These are phyloP conservation scores for Cyprinodon variegatus DNA, from an alignment of 2,113 vertebrate species.

Conservation along the genomic window DNA sequence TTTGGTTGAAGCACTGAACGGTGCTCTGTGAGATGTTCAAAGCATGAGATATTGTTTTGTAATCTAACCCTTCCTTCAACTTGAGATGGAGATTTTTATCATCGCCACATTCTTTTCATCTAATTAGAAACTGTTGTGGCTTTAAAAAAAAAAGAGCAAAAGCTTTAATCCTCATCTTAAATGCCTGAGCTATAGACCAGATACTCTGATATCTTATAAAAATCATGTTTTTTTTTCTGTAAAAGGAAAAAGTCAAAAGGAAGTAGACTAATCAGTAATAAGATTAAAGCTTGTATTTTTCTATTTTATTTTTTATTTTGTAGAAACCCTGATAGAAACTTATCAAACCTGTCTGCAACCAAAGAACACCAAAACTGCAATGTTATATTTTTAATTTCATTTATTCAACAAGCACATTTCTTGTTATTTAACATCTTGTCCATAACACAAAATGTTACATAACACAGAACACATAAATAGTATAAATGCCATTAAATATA, in stretches of 20 bases:
- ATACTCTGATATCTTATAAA: not conserved
- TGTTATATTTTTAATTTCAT: constrained; percentile 23
- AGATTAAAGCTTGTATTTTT: not conserved
- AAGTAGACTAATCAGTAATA: not conserved
- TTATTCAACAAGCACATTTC: constrained; percentile 20
- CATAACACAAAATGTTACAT: not conserved
- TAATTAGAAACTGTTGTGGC: not conserved
- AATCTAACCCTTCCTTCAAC: not conserved
- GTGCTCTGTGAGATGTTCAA: not conserved
- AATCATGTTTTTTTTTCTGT: not conserved
- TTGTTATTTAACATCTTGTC: constrained; percentile 1
- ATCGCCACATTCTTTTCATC: not conserved
- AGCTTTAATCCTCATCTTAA: not conserved
- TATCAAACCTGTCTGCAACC: not conserved
- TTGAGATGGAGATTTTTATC: not conserved
- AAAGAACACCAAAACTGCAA: not conserved
- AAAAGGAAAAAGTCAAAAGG: not conserved
- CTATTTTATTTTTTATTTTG: not conserved
- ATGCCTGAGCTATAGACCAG: not conserved
- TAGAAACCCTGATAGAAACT: not conserved
- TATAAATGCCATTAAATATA: constrained; percentile 43
- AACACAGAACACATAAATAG: constrained; percentile 37
- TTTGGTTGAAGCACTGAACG: not conserved
- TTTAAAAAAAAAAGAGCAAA: not conserved
- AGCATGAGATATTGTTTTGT: not conserved